phyloP scores from a whole-genome alignment of 2,888 invertebrate genomes.

The Tetragnatha montana region DNA sequence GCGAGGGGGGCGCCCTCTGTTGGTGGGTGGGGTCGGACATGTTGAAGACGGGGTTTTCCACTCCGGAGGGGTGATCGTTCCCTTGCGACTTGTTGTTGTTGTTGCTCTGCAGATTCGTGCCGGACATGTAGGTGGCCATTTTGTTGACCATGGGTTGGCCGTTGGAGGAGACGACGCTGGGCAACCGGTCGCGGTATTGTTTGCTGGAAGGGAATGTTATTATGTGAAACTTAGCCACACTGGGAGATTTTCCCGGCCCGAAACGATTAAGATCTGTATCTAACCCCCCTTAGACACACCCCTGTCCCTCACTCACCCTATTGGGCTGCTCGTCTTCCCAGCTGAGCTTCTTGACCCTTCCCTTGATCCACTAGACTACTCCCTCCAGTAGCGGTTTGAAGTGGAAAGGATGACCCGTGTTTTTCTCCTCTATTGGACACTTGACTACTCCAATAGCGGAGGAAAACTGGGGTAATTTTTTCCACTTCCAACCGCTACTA shows the following conservation, averaged over 20 bases:
- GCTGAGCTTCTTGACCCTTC: conserved; percentile 86
- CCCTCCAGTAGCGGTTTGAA: too few species aligned
- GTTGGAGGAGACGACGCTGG: conserved; percentile 95
- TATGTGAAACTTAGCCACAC: too few species aligned
- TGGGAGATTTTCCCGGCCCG: too few species aligned
- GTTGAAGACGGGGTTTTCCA: conserved; percentile 73
- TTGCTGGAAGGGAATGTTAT: conserved; percentile 50
- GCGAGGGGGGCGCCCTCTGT: conserved; percentile 50
- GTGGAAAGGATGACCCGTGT: too few species aligned
- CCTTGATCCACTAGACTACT: too few species aligned
- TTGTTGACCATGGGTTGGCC: conserved; percentile 81
- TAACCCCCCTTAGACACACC: too few species aligned
- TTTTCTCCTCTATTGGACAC: too few species aligned
- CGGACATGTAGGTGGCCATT: conserved; percentile 71
- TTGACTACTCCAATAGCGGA: too few species aligned
- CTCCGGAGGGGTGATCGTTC: conserved; percentile 65
- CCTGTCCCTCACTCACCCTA: conserved; percentile 58
- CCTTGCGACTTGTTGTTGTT: conserved; percentile 61
- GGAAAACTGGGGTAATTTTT: too few species aligned
- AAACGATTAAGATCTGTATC: too few species aligned
- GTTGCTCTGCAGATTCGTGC: conserved; percentile 65
- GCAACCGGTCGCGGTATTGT: conserved; percentile 82
- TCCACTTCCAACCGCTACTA: too few species aligned
- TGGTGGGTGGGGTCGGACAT: conserved; percentile 65
- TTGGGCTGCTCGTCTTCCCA: conserved; percentile 82